Conservation (phyloP, 2,113 vertebrate species). For the Dipodomys spectabilis region DNA sequence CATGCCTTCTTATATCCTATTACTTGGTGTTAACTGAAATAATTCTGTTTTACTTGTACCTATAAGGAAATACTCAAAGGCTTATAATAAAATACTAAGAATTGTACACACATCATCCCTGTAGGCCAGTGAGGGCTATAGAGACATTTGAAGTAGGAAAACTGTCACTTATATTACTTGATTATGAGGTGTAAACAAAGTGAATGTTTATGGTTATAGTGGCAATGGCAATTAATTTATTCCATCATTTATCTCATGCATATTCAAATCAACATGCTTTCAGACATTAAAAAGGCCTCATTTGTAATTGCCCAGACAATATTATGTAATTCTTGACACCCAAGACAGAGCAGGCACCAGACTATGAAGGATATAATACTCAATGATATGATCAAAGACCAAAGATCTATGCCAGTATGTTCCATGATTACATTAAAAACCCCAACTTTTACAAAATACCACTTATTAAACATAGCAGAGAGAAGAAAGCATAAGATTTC, state of each 20-base stretch:
- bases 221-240: neutral
- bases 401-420: neutral
- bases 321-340: neutral
- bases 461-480: neutral
- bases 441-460: neutral
- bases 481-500: neutral
- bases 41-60: neutral
- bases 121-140: neutral
- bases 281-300: no score
- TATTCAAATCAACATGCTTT: neutral
- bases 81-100: neutral
- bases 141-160: neutral
- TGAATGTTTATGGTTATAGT: neutral
- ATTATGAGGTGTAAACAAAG: neutral
- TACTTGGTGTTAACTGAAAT: neutral
- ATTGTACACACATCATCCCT: neutral
- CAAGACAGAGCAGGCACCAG: neutral
- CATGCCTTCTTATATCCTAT: neutral
- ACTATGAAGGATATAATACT: neutral
- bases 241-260: neutral
- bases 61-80: neutral
- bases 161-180: neutral
- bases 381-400: neutral
- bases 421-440: neutral
- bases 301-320: no score